These are phyloP conservation scores for Spodoptera picta DNA, from an alignment of 2,888 invertebrate genomes.

Conservation along the genomic window DNA sequence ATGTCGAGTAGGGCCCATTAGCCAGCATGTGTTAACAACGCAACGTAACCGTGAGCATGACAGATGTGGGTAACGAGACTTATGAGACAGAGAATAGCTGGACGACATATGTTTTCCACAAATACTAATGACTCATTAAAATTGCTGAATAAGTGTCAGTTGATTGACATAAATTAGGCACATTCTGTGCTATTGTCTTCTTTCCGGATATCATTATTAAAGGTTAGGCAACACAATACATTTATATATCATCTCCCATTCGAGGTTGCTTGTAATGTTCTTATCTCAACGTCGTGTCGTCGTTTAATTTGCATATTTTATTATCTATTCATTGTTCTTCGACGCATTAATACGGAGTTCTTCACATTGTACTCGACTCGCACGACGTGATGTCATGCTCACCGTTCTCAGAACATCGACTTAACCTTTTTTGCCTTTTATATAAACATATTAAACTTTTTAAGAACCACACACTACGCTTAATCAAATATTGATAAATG, in stretches of 20 bases:
- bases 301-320: conserved; percentile 68
- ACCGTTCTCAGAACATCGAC: conserved; percentile 66
- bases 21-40: conserved; percentile 75
- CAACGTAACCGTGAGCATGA: conserved; percentile 63
- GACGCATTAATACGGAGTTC: conserved; percentile 70
- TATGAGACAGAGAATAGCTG: conserved; percentile 64
- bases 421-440: conserved; percentile 64
- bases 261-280: conserved; percentile 46
- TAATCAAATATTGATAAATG: conserved; percentile 73
- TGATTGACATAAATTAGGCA: conserved; percentile 13
- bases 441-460: conserved; percentile 61
- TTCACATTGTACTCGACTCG: conserved; percentile 72
- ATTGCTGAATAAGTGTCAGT: conserved; percentile 44
- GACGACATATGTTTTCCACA: conserved; percentile 65
- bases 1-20: conserved; percentile 65
- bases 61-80: conserved; percentile 70
- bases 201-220: conserved; percentile 1
- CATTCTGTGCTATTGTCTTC: not conserved
- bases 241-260: conserved; percentile 28
- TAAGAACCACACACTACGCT: conserved; percentile 64
- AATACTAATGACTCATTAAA: conserved; percentile 64
- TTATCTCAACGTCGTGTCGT: conserved; percentile 60
- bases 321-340: conserved; percentile 72
- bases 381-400: conserved; percentile 73
- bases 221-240: conserved; percentile 14